These are phyloP conservation scores for Sitta europaea DNA, from an alignment of 2,113 vertebrate genomes.

Conservation along the genomic window DNA sequence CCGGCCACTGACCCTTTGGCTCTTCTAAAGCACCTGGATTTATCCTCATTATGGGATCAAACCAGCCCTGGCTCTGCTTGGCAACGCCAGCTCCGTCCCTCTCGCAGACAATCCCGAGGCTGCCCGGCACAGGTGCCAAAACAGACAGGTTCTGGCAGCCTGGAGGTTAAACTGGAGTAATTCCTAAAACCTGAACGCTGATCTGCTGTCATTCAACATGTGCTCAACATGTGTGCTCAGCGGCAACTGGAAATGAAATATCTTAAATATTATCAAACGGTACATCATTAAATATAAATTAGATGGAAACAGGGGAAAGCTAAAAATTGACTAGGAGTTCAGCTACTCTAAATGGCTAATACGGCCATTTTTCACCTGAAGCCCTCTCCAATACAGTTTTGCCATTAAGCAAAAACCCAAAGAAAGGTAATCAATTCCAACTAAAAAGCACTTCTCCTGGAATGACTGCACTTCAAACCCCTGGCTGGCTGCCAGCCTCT, in stretches of 20 bases:
- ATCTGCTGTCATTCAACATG: neutral
- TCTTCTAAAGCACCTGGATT: neutral
- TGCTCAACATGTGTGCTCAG: slow-evolving; percentile 16
- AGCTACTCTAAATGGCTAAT: slow-evolving; percentile 58
- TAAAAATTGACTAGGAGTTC: slow-evolving; percentile 71
- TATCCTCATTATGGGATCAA: neutral
- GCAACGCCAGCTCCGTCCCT: neutral
- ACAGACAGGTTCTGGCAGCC: neutral
- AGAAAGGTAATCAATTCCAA: slow-evolving; percentile 81
- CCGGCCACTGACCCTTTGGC: neutral
- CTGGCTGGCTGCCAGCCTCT: slow-evolving; percentile 72
- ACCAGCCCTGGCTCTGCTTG: neutral
- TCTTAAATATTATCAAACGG: slow-evolving; percentile 51
- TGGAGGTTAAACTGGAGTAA: slow-evolving; percentile 8
- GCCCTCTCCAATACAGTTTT: slow-evolving; percentile 72
- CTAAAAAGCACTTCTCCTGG: slow-evolving; percentile 76
- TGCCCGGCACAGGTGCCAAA: neutral
- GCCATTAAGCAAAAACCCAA: slow-evolving; percentile 75
- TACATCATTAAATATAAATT: slow-evolving; percentile 66
- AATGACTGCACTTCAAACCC: slow-evolving; percentile 69
- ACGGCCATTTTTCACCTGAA: slow-evolving; percentile 73
- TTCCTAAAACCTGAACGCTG: neutral
- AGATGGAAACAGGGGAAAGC: slow-evolving; percentile 61
- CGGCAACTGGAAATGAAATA: neutral
- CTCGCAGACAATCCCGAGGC: neutral